Evolutionary conservation across 2,113 vertebrate genomes (phyloP), one percentile per base, ranked within the genome.

Genomic region (Pycnonotus jocosus): DNA sequence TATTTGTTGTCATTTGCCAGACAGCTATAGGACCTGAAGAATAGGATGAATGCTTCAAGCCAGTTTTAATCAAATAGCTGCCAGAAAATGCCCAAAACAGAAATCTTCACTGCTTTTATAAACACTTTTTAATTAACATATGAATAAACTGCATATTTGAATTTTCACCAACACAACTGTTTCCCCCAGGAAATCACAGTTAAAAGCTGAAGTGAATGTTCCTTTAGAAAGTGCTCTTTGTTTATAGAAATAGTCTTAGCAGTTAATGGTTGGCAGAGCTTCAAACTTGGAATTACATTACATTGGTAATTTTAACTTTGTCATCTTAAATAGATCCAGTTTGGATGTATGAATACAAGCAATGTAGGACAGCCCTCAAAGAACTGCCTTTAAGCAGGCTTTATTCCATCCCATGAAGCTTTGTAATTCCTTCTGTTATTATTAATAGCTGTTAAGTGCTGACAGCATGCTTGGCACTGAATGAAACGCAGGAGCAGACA

Each of bases 361-460:
- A 64, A 94, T 86, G 15, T 27, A 82, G 72, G 74, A 79, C 74
- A 78, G 64, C 19, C 25, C 71, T 93, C 82, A 90, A 83, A 86
- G 64, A 81, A 37, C 22, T 92, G 81, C 47, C 74, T 93, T 94
- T 94, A 93, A 90, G 79, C 33, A 64, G 58, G 48, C 88, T 94
- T 91, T 77, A 91, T 77, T 87, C 78, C 68, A 47, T 90, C 85
- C 87, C 71, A 73, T 83, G 94, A 94, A 96, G 87, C 64, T 95
- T 95, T 95, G 92, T 92, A 80, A 96, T 92, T 86, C 50, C 42
- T 96, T 95, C 78, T 94, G 87, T 90, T 96, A 94, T 96, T 96
- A 96, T 96, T 97, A 96, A 95, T 95, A 97, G 81, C 86, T 90
- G 94, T 93, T 96, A 96, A 97, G 95, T 96, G 93, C 88, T 95